Base-by-base conservation (phyloP, 2,797 vertebrate genomes). In the Macropodus opercularis region DNA sequence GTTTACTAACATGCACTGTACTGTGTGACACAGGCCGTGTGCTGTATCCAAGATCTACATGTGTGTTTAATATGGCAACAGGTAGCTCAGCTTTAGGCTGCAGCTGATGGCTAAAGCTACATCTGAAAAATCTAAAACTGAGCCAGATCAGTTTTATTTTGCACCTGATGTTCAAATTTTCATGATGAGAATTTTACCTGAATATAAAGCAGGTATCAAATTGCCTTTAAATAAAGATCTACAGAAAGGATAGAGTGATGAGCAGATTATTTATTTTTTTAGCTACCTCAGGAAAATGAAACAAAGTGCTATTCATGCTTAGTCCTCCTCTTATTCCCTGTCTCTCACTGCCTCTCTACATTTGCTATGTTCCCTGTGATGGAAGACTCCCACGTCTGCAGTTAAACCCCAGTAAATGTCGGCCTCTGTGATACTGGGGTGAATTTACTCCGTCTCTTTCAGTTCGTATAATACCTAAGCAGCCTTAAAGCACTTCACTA, bases 351-450 rank as follows among this genome's bases (percentile, higher is more conserved):
- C 17, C n/a, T 39, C 38, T 49, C 51, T 58, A 17, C 51, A 8
- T 41, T 27, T 52, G 24, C 39, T 36, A 22, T 67, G 59, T 74
- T 82, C 26, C 46, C 9, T 9, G 48, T 86, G 81, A 85, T 79
- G 61, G 70, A 85, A 68, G 51, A 74, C 73, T 75, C 81, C 72
- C 75, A 63, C 14, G 72, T 69, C 66, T 56, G 39, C 67, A 40
- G 53, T 87, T 83, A 80, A 81, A 81, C 66, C 69, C 75, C 53
- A 42, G 66, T 71, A 79, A 83, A 79, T 57, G 78, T 80, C 74
- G 56, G n/a, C 56, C 63, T 24, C 51, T 65, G 69, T 72, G 43
- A 69, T 75, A 43, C 63, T 57, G 65, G 40, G 43, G 31, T 47
- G 27, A 58, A 80, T 79, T 75, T 72, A 73, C 53, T 65, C 14